phyloP scores from a whole-genome alignment of 1,140 invertebrate genomes.

The Meloidogyne exigua region DNA sequence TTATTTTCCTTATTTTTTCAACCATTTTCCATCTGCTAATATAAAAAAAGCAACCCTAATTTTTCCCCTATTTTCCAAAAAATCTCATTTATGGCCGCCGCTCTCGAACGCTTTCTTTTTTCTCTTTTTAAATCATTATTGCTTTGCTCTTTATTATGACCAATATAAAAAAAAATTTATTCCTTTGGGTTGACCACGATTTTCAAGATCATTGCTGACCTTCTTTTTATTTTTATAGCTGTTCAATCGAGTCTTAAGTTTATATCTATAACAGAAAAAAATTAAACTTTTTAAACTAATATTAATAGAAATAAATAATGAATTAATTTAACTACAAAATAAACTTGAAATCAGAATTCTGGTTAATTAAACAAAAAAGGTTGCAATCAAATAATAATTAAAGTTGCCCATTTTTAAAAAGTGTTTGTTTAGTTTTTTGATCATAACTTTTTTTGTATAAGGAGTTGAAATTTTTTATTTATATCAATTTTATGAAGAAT shows the following conservation, averaged over 20 bases:
- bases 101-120: background rate
- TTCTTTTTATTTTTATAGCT: background rate
- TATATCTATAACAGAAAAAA: too few relatives aligned
- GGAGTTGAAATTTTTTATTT: background rate
- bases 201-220: background rate
- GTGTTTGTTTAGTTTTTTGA: background rate
- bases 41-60: background rate
- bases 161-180: background rate
- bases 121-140: background rate
- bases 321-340: background rate
- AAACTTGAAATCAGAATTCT: background rate
- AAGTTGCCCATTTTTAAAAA: background rate
- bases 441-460: background rate
- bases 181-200: background rate
- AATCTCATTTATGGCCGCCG: conserved; percentile 4
- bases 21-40: background rate
- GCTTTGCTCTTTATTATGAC: background rate
- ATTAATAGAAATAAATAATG: background rate
- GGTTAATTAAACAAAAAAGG: background rate
- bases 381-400: background rate
- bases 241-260: background rate
- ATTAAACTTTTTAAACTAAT: background rate
- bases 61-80: background rate
- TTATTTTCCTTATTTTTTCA: background rate
- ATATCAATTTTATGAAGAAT: background rate